phyloP scores from a whole-genome alignment of 2,113 vertebrate genomes.

The Urocolius indicus region DNA sequence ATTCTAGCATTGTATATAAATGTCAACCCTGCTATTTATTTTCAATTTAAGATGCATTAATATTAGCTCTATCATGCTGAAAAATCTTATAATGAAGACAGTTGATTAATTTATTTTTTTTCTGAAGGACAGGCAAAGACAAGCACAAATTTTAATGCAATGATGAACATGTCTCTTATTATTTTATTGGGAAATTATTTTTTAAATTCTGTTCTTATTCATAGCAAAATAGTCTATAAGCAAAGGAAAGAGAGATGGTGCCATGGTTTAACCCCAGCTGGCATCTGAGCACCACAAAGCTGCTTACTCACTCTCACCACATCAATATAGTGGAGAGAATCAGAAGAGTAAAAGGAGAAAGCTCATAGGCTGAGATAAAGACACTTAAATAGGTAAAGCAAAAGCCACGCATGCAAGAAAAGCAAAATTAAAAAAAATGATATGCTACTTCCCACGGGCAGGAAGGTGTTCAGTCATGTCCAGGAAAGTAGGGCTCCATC shows the following conservation, averaged over 20 bases:
- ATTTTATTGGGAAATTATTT: background rate
- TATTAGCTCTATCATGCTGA: constrained; percentile 38
- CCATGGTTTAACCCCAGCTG: too few species aligned
- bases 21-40: constrained; percentile 7
- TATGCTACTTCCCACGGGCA: too few species aligned
- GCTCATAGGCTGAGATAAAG: too few species aligned
- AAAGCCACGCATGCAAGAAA: too few species aligned
- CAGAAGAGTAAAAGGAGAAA: too few species aligned
- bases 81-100: constrained; percentile 43
- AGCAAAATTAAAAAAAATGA: too few species aligned
- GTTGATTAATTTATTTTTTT: background rate
- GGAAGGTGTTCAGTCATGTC: too few species aligned
- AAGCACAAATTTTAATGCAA: background rate
- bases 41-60: constrained; percentile 47
- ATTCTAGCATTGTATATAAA: background rate
- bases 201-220: background rate
- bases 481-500: too few species aligned
- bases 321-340: too few species aligned
- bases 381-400: too few species aligned
- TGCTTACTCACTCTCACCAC: too few species aligned
- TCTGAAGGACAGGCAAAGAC: constrained; percentile 28
- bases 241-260: background rate
- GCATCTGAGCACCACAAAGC: too few species aligned
- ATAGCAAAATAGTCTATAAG: background rate
- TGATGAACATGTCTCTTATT: background rate